A percentile compares a stretch with the other conserved stretches of the same genome.
These are phyloP conservation scores for Bufotes viridis DNA, from an alignment of 2,797 vertebrate species.

Conservation along the genomic window DNA sequence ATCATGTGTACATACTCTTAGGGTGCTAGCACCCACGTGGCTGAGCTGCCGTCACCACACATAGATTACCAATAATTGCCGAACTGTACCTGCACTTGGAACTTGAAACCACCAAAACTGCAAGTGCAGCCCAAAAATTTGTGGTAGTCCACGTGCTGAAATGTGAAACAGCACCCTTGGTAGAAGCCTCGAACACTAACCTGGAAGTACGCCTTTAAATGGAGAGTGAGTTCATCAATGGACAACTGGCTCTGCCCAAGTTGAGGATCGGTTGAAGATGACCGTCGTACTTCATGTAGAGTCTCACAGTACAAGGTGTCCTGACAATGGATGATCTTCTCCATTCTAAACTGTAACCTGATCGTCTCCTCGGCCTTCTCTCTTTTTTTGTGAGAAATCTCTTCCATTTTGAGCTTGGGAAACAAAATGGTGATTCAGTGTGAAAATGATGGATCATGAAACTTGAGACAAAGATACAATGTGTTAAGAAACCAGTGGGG, in stretches of 20 bases:
- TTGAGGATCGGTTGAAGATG: fast-evolving
- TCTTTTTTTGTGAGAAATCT: slow-evolving; percentile 73
- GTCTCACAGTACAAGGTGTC: slow-evolving; percentile 74
- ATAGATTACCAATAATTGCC: too few species aligned
- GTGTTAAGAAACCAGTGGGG: too few species aligned
- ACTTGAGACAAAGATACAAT: too few species aligned
- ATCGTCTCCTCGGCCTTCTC: slow-evolving; percentile 71
- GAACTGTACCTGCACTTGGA: too few species aligned
- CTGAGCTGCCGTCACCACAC: too few species aligned
- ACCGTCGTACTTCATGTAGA: slow-evolving; percentile 56
- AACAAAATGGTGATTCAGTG: not conserved
- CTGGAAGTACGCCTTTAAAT: slow-evolving; percentile 79
- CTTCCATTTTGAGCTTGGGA: slow-evolving; percentile 78
- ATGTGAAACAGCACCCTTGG: too few species aligned
- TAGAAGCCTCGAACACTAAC: slow-evolving; percentile 69
- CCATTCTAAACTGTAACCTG: slow-evolving; percentile 85
- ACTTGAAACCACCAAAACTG: too few species aligned
- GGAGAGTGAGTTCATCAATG: slow-evolving; percentile 74
- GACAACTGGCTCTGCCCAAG: not conserved
- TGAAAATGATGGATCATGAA: too few species aligned
- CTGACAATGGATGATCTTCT: slow-evolving; percentile 84
- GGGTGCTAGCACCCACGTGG: too few species aligned
- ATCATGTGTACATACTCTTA: too few species aligned
- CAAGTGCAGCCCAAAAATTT: too few species aligned
- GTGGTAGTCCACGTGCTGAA: too few species aligned